These are phyloP conservation scores for Rhinichthys osculus DNA, from an alignment of 2,797 vertebrate species.

Conservation along the genomic window DNA sequence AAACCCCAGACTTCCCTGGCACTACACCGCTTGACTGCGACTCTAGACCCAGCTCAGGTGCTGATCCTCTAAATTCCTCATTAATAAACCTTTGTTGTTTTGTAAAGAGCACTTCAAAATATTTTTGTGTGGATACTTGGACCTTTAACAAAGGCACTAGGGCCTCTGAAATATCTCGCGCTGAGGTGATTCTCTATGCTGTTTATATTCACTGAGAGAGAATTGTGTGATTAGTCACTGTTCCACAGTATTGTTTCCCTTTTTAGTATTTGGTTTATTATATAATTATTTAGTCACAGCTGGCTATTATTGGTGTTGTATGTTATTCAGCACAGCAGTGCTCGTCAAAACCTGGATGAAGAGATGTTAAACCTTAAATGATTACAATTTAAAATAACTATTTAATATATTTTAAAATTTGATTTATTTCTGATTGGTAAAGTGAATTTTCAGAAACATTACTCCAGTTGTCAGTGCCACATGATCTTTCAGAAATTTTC, in stretches of 20 bases:
- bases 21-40: constrained; percentile 75
- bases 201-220: constrained; percentile 13
- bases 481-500: no score
- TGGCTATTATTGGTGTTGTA: constrained; percentile 24
- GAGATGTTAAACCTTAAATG: not conserved
- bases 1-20: constrained; percentile 74
- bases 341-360: not conserved
- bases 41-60: constrained; percentile 89
- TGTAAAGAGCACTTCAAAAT: constrained; percentile 5
- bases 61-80: constrained; percentile 32
- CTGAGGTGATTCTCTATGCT: constrained; percentile 32
- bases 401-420: no score
- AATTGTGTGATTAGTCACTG: constrained; percentile 47
- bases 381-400: no score
- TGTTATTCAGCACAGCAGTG: constrained; percentile 9
- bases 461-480: no score
- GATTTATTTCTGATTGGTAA: no score
- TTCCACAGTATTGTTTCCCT: constrained; percentile 37
- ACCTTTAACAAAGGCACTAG: not conserved
- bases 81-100: not conserved
- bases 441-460: no score
- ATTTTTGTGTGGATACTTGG: constrained; percentile 30
- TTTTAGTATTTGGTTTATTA: constrained; percentile 24
- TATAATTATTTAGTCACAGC: constrained; percentile 43
- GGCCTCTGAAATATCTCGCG: constrained; percentile 16